Evolutionary conservation across 2,888 invertebrate genomes (phyloP).

Genomic region (Epinotia brunnichana): DNA sequence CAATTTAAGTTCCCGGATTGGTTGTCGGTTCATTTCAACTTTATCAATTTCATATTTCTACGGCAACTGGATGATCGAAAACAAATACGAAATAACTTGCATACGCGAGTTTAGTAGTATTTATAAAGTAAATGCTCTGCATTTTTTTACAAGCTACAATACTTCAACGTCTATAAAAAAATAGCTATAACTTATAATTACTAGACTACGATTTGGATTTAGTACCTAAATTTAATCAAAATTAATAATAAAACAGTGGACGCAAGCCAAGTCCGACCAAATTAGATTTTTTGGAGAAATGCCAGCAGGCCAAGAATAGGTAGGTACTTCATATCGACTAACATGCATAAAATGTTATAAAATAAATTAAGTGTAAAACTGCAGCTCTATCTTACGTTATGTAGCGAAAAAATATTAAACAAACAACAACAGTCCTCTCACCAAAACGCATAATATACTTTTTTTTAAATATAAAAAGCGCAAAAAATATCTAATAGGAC

Average conservation of each 20-base stretch:
- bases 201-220: too few species aligned
- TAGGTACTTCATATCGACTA: neutral
- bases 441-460: neutral
- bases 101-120: neutral
- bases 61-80: neutral
- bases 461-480: too few species aligned
- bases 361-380: too few species aligned
- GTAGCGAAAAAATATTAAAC: neutral
- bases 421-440: neutral
- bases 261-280: neutral
- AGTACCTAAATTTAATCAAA: too few species aligned
- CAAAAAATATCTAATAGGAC: too few species aligned
- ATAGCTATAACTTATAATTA: too few species aligned
- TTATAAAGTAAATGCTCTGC: too few species aligned
- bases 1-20: slow-evolving; percentile 36
- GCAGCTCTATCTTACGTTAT: neutral
- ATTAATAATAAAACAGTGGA: neutral
- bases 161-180: too few species aligned
- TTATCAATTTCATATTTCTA: slow-evolving; percentile 20
- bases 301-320: neutral
- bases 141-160: too few species aligned
- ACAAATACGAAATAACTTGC: neutral
- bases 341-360: neutral
- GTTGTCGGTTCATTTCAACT: slow-evolving; percentile 16
- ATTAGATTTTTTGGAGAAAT: neutral